Evolutionary conservation across 2,888 invertebrate species (phyloP).

Genomic region (Drosophila parthenogenetica): DNA sequence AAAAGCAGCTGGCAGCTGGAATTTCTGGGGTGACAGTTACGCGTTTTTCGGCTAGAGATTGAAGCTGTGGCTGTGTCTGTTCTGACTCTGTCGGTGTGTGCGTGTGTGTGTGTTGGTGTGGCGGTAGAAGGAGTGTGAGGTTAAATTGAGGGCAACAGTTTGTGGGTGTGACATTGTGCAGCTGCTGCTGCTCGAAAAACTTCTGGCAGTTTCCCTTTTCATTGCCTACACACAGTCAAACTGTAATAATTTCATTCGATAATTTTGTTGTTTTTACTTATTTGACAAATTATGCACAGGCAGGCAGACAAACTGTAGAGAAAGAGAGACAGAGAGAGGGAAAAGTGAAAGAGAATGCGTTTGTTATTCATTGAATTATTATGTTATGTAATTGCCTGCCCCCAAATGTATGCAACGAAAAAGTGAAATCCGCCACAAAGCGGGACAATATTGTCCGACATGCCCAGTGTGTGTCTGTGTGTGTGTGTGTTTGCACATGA

Average conservation of each 20-base stretch:
- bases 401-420: slow-evolving; percentile 47
- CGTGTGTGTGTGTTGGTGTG: neutral
- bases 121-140: neutral
- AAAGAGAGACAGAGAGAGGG: neutral
- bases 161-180: slow-evolving; percentile 30
- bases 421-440: slow-evolving; percentile 55
- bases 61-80: neutral
- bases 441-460: slow-evolving; percentile 50
- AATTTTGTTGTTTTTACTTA: slow-evolving; percentile 33
- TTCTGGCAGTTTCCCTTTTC: slow-evolving; percentile 9
- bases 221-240: slow-evolving; percentile 31
- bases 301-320: neutral
- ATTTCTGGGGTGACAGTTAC: slow-evolving; percentile 22
- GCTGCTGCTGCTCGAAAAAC: slow-evolving; percentile 28
- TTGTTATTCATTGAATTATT: slow-evolving; percentile 74
- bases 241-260: slow-evolving; percentile 44
- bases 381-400: slow-evolving; percentile 63
- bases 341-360: neutral
- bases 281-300: slow-evolving; percentile 43
- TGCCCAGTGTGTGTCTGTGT: slow-evolving; percentile 3
- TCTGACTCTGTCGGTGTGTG: too few relatives aligned
- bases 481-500: slow-evolving; percentile 27
- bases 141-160: neutral
- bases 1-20: slow-evolving; percentile 30
- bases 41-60: slow-evolving; percentile 6